Base-by-base conservation (phyloP, 2,888 invertebrate species). In the Heliconius cydno region DNA sequence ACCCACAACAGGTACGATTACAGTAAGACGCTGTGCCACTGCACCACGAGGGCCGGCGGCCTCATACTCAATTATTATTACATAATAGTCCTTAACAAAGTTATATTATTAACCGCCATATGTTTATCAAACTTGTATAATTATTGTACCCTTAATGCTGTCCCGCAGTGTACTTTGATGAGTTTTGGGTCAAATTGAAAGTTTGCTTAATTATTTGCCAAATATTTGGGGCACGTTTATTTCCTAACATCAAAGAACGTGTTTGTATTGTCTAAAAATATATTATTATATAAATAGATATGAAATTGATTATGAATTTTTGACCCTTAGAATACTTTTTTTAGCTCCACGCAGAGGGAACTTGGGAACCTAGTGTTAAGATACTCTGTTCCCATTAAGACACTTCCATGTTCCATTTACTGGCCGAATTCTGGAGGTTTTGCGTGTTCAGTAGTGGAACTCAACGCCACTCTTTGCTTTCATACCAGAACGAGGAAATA, bases 131-230 rank as follows among this genome's bases (percentile, higher is more conserved):
- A 79, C 57, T 81, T 77, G 28, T 65, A 34, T 81, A 81, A 81
- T 80, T 81, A 77, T 79, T 79, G 60, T 79, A 73, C 71, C 79
- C 72, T 46, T 81, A 67, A 73, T 81, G 75, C 68, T 81, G 81
- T 79, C 79, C 63, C 71, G 57, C 52, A 75, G 72, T 76, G 78
- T 73, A 81, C 77, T 81, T 81, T 80, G 78, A 81, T 76, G 72
- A 67, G 65, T 78, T 70, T 79, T 25, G 38, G 77, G 70, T 74
- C 68, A 67, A 70, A 79, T 70, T 79, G 79, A 75, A 75, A 79
- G 63, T 70, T 79, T 41, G 73, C 73, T 73, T 70, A 76, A 79
- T 79, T 75, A 79, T 79, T 79, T 76, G 30, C 41, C 68, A 79
- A 79, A 75, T 79, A 75, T 79, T 71, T 65, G 68, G 46, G 60